These are phyloP conservation scores for Campylomormyrus numenius DNA, from an alignment of 2,113 vertebrate species.

Conservation along the genomic window DNA sequence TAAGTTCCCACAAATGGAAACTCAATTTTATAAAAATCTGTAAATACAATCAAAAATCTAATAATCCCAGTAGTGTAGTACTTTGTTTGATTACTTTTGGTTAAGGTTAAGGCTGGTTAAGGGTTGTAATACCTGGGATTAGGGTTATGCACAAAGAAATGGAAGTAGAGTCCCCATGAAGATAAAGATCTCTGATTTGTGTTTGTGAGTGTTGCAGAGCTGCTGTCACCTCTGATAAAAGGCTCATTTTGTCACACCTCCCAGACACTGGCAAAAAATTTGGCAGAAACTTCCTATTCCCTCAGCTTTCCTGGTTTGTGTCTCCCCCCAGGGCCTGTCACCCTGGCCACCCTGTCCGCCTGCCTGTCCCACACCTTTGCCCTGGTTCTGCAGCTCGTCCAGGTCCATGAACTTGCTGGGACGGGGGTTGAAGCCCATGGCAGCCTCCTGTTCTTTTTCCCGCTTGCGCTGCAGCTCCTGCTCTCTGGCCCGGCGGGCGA, in stretches of 20 bases:
- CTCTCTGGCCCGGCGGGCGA: slow-evolving; percentile 72
- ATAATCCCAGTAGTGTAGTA: not conserved
- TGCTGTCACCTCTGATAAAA: not conserved
- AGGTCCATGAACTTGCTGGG: slow-evolving; percentile 95
- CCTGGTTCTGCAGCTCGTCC: slow-evolving; percentile 90
- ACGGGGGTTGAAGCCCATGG: slow-evolving; percentile 85
- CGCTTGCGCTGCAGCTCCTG: slow-evolving; percentile 76
- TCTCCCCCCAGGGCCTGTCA: not conserved
- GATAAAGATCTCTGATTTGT: not conserved
- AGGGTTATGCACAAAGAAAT: not conserved
- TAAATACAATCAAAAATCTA: not conserved
- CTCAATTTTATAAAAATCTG: not conserved
- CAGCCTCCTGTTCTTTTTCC: slow-evolving; percentile 81
- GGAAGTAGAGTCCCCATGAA: not conserved
- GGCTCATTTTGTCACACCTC: not conserved
- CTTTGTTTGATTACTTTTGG: not conserved
- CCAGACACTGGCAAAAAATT: not conserved
- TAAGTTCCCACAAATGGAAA: not conserved
- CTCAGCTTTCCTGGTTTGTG: not conserved
- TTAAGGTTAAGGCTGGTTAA: not conserved
- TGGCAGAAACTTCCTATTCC: not conserved
- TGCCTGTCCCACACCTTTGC: slow-evolving; percentile 22
- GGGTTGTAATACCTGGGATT: not conserved
- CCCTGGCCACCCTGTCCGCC: not conserved
- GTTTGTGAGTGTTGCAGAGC: not conserved